Evolutionary conservation across 2,797 vertebrate species (phyloP), one percentile per base, ranked within the genome.

Genomic region (Anabas testudineus): DNA sequence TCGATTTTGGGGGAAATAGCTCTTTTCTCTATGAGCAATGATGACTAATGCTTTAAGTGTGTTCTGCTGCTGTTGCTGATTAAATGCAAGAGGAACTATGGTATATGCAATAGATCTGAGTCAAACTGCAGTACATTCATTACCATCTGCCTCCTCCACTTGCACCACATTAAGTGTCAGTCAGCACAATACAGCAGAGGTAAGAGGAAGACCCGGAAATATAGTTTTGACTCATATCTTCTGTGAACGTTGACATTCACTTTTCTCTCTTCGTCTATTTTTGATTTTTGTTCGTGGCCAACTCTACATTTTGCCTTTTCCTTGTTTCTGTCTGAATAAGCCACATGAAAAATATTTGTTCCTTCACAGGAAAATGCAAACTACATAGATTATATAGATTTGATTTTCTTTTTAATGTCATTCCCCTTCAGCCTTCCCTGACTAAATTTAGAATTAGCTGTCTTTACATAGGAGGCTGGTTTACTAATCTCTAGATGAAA

Each of bases 171-270:
- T 3, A 57, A 46, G 49, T 43, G 54, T 74, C 76, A 73, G 71
- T 64, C 52, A 24, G 53, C 5, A 65, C n/a, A 60, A 30, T 10
- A 10, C 15, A 47, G 54, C 18, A 19, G 5, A 72, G 37, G 36
- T 32, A 39, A 42, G 28, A 45, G 36, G 67, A 60, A 43, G 14
- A 63, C 54, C 34, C 13, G 3, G 30, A 80, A 52, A 55, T 54
- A 16, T 52, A 4, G n/a, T 22, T 74, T 59, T 83, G 78, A 84
- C 72, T 74, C 74, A 82, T 13, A 59, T 55, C 28, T 46, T 67
- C 54, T 54, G 26, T 15, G 12, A 12, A 49, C 26, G 10, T 18
- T 71, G n/a, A 28, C 55, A 18, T 56, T 22, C 48, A 21, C 3
- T 30, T 36, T 55, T 65, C 22, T 43, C 43, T 43, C 22, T 42